Percentiles rank a stretch among this genome's conserved stretches.
Evolutionary conservation across 2,113 vertebrate species (phyloP).

Genomic region (Crocuta crocuta): DNA sequence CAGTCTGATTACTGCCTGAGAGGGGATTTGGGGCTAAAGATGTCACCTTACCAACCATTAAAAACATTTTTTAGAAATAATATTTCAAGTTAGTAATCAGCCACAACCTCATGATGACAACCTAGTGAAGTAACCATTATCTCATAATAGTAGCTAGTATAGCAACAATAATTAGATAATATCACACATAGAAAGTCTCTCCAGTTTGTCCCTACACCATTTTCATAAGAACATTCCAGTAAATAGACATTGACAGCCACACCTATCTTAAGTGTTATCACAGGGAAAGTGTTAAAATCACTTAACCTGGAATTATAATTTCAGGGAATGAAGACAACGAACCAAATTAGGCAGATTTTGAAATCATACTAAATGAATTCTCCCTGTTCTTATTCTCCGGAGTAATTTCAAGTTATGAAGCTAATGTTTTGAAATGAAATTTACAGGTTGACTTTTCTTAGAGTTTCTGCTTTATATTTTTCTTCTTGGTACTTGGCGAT

Average conservation of each 20-base stretch:
- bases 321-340: neutral
- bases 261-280: neutral
- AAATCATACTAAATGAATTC: neutral
- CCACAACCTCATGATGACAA: neutral
- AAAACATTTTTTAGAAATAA: neutral
- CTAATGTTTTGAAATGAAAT: neutral
- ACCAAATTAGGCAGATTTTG: neutral
- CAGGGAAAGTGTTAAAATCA: neutral
- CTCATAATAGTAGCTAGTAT: neutral
- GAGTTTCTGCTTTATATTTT: neutral
- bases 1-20: neutral
- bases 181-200: neutral
- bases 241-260: accelerated
- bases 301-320: accelerated
- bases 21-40: neutral
- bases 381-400: neutral
- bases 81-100: neutral
- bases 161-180: neutral
- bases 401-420: neutral
- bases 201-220: neutral
- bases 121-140: neutral
- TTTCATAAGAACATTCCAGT: neutral
- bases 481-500: neutral
- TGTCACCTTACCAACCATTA: neutral
- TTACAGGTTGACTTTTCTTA: neutral